These are phyloP conservation scores for Berghia stephanieae DNA, from an alignment of 1,140 invertebrate genomes.

Conservation along the genomic window DNA sequence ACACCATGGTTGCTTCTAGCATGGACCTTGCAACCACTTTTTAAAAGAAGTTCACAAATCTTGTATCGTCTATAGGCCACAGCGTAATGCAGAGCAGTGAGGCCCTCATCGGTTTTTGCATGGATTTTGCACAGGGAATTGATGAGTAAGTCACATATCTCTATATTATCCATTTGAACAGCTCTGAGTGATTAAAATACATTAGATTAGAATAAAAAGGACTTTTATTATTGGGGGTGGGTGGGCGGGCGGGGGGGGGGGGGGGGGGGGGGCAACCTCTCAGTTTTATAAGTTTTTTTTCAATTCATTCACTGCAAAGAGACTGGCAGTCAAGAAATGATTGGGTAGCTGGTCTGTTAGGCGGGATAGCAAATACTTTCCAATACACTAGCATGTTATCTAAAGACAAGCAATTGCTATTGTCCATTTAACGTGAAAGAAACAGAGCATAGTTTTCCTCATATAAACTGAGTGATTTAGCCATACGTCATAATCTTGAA, in stretches of 20 bases:
- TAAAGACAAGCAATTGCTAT: no score
- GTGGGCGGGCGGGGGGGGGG: no score
- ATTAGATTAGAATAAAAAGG: conserved; percentile 34
- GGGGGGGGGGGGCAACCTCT: not conserved
- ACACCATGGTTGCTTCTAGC: conserved; percentile 52
- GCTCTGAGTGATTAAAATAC: no score
- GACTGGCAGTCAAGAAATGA: no score
- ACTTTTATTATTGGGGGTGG: not conserved
- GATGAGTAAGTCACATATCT: conserved; percentile 56
- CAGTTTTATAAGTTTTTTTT: not conserved
- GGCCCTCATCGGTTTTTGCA: conserved; percentile 50
- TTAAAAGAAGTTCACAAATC: conserved; percentile 55
- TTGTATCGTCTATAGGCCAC: conserved; percentile 55
- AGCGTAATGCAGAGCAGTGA: conserved; percentile 60
- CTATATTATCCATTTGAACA: conserved; percentile 54
- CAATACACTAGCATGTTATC: no score
- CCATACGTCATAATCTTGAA: no score
- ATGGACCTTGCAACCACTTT: conserved; percentile 51
- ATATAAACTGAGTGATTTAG: no score
- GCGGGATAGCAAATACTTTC: no score
- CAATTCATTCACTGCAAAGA: not conserved
- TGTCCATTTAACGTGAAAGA: no score
- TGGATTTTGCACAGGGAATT: conserved; percentile 59
- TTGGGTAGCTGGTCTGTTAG: no score
- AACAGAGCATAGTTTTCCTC: no score